Base-by-base conservation (phyloP, 2,888 invertebrate species). In the Cinara cedri region DNA sequence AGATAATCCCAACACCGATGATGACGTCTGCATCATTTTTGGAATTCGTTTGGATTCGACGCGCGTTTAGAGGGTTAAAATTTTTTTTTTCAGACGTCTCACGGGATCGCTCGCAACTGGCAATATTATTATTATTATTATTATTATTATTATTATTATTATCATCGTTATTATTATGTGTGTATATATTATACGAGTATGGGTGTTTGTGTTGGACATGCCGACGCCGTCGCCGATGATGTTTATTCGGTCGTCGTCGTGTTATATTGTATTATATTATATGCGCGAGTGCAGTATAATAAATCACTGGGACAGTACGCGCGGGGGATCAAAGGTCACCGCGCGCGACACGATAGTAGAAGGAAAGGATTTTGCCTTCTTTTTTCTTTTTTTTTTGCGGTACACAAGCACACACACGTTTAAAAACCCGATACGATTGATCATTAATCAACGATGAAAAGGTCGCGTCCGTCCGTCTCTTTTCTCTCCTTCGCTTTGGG, bases 391-490 rank as follows among this genome's bases (percentile, higher is more conserved):
- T n/a, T 26, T 72, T 72, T 60, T 44, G 60, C 74, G 74, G 51
- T 34, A 34, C 34, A 34, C 34, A 72, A 60, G 21, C 19, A 34
- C 16, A 34, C 13, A 19, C 51, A 51, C 42, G 74, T 21, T 51
- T 42, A 24, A 74, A 74, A 62, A 62, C 34, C 74, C 63, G 63
- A 74, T 63, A 51, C 72, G 62, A 72, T 60, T 46, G 72, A 62
- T 74, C 74, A 74, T 74, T 74, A 74, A 74, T 74, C 74, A 74
- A 74, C 62, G 74, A 74, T 63, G 74, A 74, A 74, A 74, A 74
- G 74, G 74, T 74, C 63, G 72, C 26, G 26, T 44, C 60, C 46
- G 46, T 63, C 62, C 74, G 26, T 49, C 51, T 63, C 72, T 72
- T 10, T 72, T 62, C 26, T 72, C 49, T 72, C 72, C 21, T 16